Evolutionary conservation across 2,113 vertebrate genomes (phyloP), one percentile per base, ranked within the genome.

Genomic region (Strix uralensis): DNA sequence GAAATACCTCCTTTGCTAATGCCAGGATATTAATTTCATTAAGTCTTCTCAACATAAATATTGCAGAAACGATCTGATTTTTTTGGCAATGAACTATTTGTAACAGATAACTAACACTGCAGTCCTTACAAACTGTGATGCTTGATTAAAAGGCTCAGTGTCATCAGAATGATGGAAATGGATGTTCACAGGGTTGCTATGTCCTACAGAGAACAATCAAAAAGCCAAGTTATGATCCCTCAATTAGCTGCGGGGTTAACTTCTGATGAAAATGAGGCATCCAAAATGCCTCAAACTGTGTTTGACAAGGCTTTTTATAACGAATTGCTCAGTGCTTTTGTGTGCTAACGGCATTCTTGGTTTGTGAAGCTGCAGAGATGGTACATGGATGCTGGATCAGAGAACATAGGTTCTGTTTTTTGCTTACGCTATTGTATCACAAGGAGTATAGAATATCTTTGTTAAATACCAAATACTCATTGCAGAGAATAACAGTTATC

Each of bases 121-220:
- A 20, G 52, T 11, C 62, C 47, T 13, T 40, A 40, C 73, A 49
- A 30, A 55, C 54, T 13, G 58, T 13, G 81, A 26, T 15, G 75
- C 67, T 81, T 88, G 86, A 85, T 94, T 72, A 58, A 69, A 89
- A 77, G 49, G n/a, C 81, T 55, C 30, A 3, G 29, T 20, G 57
- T 44, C 71, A 63, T 90, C 46, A 23, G 8, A 29, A 20, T 29
- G 59, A 63, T 59, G 82, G 80, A 59, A 71, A 47, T 74, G 79
- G 36, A 40, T 78, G 66, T 54, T 81, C 59, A 10, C 81, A 38
- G 95, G 46, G n/a, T 78, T 84, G 52, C 54, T 16, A 38, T 12
- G 61, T 62, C 87, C 72, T 86, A 62, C 36, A 21, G 87, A 96
- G 92, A 96, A 74, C 51, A 96, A 72, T 90, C 78, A 93, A 47